phyloP scores from a whole-genome alignment of 2,797 vertebrate species.

The Oryzias sinensis region DNA sequence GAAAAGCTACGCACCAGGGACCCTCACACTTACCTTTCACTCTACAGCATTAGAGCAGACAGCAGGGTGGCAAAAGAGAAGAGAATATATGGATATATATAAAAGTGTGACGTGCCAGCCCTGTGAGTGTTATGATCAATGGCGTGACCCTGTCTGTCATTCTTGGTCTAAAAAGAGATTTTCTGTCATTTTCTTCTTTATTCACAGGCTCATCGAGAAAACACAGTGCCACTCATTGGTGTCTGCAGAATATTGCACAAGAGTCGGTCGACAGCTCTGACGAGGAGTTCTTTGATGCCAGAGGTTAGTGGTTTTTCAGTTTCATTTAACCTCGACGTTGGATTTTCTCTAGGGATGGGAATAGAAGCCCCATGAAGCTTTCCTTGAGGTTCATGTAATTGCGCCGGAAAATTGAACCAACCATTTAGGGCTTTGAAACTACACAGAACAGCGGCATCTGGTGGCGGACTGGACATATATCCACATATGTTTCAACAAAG shows the following conservation, averaged over 20 bases:
- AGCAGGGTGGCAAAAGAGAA: slow-evolving; percentile 3
- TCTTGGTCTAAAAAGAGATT: slow-evolving; percentile 7
- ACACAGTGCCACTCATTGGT: slow-evolving; percentile 84
- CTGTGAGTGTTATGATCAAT: slow-evolving; percentile 22
- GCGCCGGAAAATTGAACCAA: too few species aligned
- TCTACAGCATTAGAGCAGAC: slow-evolving; percentile 5
- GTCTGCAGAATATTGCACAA: slow-evolving; percentile 85
- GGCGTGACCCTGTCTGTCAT: not conserved
- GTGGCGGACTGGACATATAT: too few species aligned
- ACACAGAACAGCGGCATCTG: too few species aligned
- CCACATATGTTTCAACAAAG: too few species aligned
- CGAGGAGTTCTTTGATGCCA: slow-evolving; percentile 97
- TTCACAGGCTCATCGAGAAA: slow-evolving; percentile 77
- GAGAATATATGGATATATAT: not conserved
- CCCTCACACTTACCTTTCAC: slow-evolving; percentile 11
- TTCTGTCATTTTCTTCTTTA: slow-evolving; percentile 17
- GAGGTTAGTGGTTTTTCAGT: slow-evolving; percentile 80
- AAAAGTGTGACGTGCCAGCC: slow-evolving; percentile 1
- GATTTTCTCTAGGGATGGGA: too few species aligned
- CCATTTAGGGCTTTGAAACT: too few species aligned
- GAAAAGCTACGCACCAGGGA: slow-evolving; percentile 26
- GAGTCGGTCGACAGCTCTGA: slow-evolving; percentile 96
- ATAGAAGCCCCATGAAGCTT: too few species aligned
- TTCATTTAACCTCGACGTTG: not conserved
- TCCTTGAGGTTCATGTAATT: too few species aligned